Evolutionary conservation across 1,140 invertebrate species (phyloP), one percentile per base, ranked within the genome.

Genomic region (Leguminivora glycinivorella): DNA sequence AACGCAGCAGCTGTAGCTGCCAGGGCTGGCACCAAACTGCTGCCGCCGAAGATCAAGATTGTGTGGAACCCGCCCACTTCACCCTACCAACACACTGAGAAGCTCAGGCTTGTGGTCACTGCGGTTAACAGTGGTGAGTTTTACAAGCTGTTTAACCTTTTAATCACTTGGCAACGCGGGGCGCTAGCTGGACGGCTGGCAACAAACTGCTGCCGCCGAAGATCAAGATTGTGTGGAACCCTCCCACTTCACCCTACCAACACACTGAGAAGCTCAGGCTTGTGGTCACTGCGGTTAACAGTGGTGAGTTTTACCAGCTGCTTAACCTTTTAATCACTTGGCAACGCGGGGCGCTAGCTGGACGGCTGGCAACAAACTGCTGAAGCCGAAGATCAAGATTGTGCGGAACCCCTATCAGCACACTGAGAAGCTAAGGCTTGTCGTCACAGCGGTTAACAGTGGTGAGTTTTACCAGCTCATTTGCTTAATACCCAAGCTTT

Each of bases 81-180:
- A 2, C 83, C 85, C 0, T 88, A 89, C 72, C 87, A 89, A 47
- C 85, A 89, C 72, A 91, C 89, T 0, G 89, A 91, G 78, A 91
- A 89, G 63, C 74, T 91, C 34, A 71, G 89, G 17, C 79, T 91
- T 5, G 89, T 91, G 9, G 84, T 91, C 69, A 89, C 89, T 5
- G 89, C 87, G 74, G 82, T 91, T 67, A 89, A 89, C 75, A 91
- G 89, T 79, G 89, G n/a, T n/a, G n/a, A n/a, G n/a, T n/a, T n/a
- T n/a, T n/a, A n/a, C n/a, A n/a, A n/a, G n/a, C n/a, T n/a, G n/a
- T n/a, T n/a, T n/a, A n/a, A n/a, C n/a, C n/a, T n/a, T n/a, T n/a
- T n/a, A n/a, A n/a, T n/a, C n/a, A n/a, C n/a, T n/a, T n/a, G 85
- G 85, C 0, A 89, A 89, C 73, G 85, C 87, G 0, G 87, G 4